These are phyloP conservation scores for Philypnodon macrostomus DNA, from an alignment of 2,797 vertebrate genomes.

Conservation along the genomic window DNA sequence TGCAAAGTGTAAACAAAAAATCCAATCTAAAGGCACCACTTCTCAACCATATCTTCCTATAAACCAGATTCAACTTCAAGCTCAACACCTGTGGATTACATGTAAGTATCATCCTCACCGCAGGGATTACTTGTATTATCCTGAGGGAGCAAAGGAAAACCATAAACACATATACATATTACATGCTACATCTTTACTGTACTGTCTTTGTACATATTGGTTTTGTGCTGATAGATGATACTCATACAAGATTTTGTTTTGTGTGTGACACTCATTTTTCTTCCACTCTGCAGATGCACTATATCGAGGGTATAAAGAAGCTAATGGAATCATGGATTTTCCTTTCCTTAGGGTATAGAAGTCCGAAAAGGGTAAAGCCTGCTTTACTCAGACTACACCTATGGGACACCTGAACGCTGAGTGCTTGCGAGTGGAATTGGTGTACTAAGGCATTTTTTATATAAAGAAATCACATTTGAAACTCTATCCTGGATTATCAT, in stretches of 20 bases:
- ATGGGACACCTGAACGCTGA: slow-evolving; percentile 1
- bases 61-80: slow-evolving; percentile 9
- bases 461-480: not conserved
- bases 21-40: not conserved
- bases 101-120: not conserved
- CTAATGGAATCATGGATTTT: not conserved
- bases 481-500: too few species aligned
- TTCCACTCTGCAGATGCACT: not conserved
- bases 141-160: slow-evolving; percentile 3
- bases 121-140: slow-evolving; percentile 12
- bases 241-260: not conserved
- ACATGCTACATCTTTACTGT: too few species aligned
- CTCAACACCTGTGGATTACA: slow-evolving; percentile 27
- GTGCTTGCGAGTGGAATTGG: not conserved
- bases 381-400: slow-evolving; percentile 2
- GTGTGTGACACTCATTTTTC: not conserved
- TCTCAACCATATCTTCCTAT: not conserved
- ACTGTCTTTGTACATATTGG: slow-evolving; percentile 1
- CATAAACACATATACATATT: not conserved
- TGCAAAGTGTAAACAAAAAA: too few species aligned
- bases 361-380: not conserved
- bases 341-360: slow-evolving; percentile 1
- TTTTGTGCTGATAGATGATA: not conserved
- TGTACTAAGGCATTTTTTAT: not conserved
- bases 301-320: not conserved